phyloP scores from a whole-genome alignment of 2,888 invertebrate species.

The Ectobius pallidus region DNA sequence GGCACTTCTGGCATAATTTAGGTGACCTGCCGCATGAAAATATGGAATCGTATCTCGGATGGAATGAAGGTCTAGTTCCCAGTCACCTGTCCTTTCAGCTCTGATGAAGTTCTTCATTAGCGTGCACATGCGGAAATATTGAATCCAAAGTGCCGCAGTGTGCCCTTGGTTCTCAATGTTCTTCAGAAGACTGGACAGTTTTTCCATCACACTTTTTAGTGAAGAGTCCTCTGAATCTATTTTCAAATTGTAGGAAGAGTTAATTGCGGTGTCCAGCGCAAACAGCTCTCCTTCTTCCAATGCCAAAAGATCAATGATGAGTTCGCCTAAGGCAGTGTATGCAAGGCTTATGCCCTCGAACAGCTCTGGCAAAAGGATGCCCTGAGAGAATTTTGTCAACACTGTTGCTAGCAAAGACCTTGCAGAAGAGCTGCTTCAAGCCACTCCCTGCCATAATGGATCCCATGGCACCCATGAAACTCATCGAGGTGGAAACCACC shows the following conservation, averaged over 20 bases:
- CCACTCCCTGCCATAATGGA: conserved; percentile 21
- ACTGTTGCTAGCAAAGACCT: conserved; percentile 11
- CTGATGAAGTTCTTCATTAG: not conserved
- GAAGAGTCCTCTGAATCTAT: not conserved
- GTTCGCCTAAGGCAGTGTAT: too few relatives aligned
- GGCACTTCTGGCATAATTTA: not conserved
- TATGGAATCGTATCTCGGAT: not conserved
- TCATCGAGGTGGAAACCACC: not conserved
- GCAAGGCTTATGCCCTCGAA: too few relatives aligned
- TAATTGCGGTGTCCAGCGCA: too few relatives aligned
- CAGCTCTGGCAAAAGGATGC: not conserved
- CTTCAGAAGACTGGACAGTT: not conserved
- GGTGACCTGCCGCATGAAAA: not conserved
- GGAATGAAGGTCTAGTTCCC: not conserved
- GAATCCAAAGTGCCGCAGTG: not conserved
- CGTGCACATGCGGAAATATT: not conserved
- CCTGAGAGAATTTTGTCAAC: not conserved
- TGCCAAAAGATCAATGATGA: too few relatives aligned
- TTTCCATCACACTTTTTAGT: not conserved
- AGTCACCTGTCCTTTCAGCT: conserved; percentile 15
- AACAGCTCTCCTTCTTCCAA: too few relatives aligned
- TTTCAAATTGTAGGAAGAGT: too few relatives aligned
- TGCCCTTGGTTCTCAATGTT: not conserved
- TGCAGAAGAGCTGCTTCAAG: conserved; percentile 10
- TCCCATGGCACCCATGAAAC: not conserved